Percentiles rank a stretch among this genome's conserved stretches.
These are phyloP conservation scores for Heliopora coerulea DNA, from an alignment of 92 coral and sea anemone genomes.

Conservation along the genomic window DNA sequence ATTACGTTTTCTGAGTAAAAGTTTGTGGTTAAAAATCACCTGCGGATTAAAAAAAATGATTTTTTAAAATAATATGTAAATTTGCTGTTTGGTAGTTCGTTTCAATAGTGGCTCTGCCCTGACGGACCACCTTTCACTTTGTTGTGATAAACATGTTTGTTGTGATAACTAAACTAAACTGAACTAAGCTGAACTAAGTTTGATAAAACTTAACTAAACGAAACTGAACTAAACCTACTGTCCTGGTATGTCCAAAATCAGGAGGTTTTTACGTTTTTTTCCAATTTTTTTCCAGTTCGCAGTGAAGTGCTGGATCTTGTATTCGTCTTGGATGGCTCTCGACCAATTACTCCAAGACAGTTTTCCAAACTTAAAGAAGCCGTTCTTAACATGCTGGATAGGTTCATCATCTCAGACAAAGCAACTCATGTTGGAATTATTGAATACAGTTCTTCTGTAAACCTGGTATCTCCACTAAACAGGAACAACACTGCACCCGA, in stretches of 20 bases:
- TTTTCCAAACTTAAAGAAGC: conserved; percentile 67
- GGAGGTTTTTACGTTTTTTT: background rate
- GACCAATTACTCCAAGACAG: conserved; percentile 57
- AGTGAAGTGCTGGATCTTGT: conserved; percentile 58
- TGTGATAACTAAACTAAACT: no score
- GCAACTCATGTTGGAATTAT: conserved; percentile 74
- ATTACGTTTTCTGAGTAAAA: no score
- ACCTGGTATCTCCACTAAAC: conserved; percentile 46
- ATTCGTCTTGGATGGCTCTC: conserved; percentile 79
- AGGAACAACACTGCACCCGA: conserved; percentile 5
- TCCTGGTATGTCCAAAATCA: background rate
- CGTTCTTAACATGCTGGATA: conserved; percentile 53
- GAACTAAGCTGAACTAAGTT: no score
- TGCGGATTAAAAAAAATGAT: no score
- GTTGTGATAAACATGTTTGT: no score
- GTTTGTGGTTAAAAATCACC: no score
- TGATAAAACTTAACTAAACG: no score
- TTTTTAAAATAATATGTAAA: no score
- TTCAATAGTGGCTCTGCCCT: no score
- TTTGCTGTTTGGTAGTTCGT: no score
- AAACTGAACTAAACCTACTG: no score
- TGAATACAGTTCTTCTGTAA: conserved; percentile 62
- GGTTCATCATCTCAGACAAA: conserved; percentile 67
- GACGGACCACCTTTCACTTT: no score
- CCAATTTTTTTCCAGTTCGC: conserved; percentile 20